Evolutionary conservation across 2,888 invertebrate species (phyloP).

Genomic region (Apoda limacodes): DNA sequence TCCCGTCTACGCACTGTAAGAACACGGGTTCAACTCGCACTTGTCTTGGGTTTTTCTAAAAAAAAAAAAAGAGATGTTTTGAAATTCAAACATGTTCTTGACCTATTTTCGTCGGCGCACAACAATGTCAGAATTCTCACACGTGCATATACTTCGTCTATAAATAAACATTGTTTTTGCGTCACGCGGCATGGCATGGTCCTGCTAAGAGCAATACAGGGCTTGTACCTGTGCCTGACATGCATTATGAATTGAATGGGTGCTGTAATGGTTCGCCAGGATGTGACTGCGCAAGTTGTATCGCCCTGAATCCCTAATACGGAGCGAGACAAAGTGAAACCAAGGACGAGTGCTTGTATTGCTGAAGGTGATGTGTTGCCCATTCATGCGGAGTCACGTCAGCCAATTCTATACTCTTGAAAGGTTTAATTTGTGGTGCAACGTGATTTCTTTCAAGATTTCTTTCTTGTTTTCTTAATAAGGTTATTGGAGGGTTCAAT

Average conservation of each 20-base stretch:
- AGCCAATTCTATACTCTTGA: too few species aligned
- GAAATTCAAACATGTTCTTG: slow-evolving; percentile 20
- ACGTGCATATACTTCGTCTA: not conserved
- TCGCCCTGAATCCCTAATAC: not conserved
- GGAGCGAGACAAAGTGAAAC: not conserved
- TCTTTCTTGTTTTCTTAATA: slow-evolving; percentile 25
- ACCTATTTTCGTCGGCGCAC: slow-evolving; percentile 32
- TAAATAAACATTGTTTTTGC: slow-evolving; percentile 15
- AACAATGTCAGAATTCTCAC: slow-evolving; percentile 27
- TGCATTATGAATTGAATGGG: not conserved
- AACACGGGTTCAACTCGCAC: too few species aligned
- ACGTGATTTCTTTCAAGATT: too few species aligned
- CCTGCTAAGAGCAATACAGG: too few species aligned
- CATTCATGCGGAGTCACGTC: too few species aligned
- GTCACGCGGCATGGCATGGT: too few species aligned
- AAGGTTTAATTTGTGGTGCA: too few species aligned
- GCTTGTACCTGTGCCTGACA: not conserved
- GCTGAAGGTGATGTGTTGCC: too few species aligned
- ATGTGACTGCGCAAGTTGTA: slow-evolving; percentile 23
- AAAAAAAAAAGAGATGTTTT: not conserved
- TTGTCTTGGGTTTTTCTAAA: too few species aligned
- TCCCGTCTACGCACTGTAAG: too few species aligned
- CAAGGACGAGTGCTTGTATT: too few species aligned
- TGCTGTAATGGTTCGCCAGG: slow-evolving; percentile 23
- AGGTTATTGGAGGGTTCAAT: too few species aligned